These are phyloP conservation scores for Brachionus koreanus DNA, from an alignment of 1,140 invertebrate genomes.

Conservation along the genomic window DNA sequence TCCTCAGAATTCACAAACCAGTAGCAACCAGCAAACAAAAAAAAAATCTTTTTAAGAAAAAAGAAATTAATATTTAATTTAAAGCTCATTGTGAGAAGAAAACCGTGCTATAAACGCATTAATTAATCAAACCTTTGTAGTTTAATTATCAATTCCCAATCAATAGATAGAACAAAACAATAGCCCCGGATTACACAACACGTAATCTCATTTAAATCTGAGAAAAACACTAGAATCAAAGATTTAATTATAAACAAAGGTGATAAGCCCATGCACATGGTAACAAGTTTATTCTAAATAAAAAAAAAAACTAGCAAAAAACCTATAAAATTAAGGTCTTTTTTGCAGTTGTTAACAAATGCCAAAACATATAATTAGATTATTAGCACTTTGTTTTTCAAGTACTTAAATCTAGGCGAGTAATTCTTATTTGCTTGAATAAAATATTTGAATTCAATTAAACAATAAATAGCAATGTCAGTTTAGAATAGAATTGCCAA, in stretches of 20 bases:
- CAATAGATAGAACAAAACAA: neutral
- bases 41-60: no score
- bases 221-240: conserved; percentile 11
- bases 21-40: no score
- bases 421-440: neutral
- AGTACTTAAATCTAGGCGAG: neutral
- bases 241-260: conserved; percentile 8
- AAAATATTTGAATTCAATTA: neutral
- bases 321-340: neutral
- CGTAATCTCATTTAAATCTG: conserved; percentile 35
- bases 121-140: conserved; percentile 15
- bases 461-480: conserved; percentile 3
- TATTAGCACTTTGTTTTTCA: neutral
- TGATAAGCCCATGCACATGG: conserved; percentile 1
- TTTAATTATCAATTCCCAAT: conserved; percentile 34
- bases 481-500: neutral
- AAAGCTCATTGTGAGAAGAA: neutral
- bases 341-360: neutral
- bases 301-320: neutral
- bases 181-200: neutral
- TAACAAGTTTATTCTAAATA: conserved; percentile 25
- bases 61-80: no score
- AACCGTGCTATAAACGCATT: neutral
- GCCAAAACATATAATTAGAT: conserved; percentile 40
- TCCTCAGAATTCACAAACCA: neutral